Conservation (phyloP, 2,113 vertebrate species). For the Mormoops blainvillei region DNA sequence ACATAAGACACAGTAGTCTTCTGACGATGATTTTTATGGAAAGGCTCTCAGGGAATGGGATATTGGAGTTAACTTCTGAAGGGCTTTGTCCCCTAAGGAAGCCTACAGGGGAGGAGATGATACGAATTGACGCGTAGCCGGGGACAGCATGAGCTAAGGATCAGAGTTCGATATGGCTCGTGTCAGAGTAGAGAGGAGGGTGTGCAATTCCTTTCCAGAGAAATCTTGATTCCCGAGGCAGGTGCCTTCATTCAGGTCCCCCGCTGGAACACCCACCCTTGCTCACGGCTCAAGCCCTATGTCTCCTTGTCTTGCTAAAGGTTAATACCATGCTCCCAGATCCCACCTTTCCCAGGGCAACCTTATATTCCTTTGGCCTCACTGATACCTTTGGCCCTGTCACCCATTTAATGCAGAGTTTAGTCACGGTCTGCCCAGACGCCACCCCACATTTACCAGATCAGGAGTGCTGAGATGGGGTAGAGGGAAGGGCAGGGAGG, state of each 20-base stretch:
- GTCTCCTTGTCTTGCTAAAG: neutral
- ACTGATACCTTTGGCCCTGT: neutral
- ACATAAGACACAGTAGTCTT: neutral
- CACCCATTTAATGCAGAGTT: too few relatives aligned
- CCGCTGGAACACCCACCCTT: neutral
- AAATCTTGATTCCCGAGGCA: neutral
- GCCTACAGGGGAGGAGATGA: neutral
- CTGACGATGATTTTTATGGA: neutral
- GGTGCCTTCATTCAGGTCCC: rapidly evolving
- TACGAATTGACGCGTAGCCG: neutral
- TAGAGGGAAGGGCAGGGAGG: neutral
- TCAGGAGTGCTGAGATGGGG: neutral
- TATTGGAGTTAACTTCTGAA: neutral
- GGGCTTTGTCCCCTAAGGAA: neutral
- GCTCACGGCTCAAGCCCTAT: neutral
- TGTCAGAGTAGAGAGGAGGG: neutral
- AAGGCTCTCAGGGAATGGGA: neutral
- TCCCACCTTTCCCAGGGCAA: rapidly evolving
- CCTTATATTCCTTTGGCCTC: too few relatives aligned
- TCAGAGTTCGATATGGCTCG: rapidly evolving
- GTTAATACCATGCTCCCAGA: neutral
- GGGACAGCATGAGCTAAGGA: neutral
- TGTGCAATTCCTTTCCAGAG: neutral
- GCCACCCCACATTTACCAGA: too few relatives aligned
- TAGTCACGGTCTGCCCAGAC: too few relatives aligned